Evolutionary conservation across 1,140 invertebrate genomes (phyloP).

Genomic region (Lepidurus apus): DNA sequence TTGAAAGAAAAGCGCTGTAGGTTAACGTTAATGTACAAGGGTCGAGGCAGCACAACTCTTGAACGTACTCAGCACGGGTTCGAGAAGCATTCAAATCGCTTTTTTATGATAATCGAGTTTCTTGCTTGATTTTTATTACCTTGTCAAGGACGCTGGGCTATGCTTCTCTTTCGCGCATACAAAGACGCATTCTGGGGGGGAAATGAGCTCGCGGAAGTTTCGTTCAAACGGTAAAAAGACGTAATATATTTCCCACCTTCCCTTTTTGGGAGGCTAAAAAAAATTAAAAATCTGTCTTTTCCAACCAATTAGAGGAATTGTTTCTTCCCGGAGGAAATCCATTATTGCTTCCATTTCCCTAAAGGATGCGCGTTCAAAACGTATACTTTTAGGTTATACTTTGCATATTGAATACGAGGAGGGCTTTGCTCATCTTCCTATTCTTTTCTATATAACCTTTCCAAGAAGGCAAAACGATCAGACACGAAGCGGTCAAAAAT

Average conservation of each 20-base stretch:
- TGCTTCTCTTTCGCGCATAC: conserved; percentile 18
- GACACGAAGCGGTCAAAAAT: neutral
- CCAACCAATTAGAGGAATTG: too few species aligned
- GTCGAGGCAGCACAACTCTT: neutral
- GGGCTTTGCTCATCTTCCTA: neutral
- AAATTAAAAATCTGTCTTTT: neutral
- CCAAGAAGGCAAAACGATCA: conserved; percentile 21
- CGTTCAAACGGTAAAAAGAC: neutral
- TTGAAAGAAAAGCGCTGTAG: conserved; percentile 8
- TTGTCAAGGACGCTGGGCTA: conserved; percentile 13
- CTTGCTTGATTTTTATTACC: conserved; percentile 22
- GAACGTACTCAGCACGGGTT: conserved; percentile 14
- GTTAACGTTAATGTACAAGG: neutral
- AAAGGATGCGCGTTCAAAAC: neutral
- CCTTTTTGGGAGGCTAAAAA: neutral
- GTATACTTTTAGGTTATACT: neutral
- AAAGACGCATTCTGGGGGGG: neutral
- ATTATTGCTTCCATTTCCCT: neutral
- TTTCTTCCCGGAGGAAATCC: neutral
- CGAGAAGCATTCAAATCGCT: neutral
- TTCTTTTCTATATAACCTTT: neutral
- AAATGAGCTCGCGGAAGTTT: neutral
- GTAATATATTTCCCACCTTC: neutral
- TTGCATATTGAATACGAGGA: neutral
- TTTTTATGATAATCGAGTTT: conserved; percentile 16